These are phyloP conservation scores for Anagrus nilaparvatae DNA, from an alignment of 1,140 invertebrate genomes.

Conservation along the genomic window DNA sequence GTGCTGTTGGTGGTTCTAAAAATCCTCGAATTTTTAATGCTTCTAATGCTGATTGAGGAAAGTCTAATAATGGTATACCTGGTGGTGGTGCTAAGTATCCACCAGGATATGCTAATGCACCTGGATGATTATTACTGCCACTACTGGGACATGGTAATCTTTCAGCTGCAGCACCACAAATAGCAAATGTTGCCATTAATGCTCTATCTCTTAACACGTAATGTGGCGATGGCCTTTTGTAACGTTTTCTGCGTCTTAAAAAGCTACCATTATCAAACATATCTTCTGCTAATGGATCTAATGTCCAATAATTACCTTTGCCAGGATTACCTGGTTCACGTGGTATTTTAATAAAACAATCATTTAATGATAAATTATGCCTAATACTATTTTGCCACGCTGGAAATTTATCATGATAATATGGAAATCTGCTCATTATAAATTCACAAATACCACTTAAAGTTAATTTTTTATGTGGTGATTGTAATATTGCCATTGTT, in stretches of 20 bases:
- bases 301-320: slow-evolving; percentile 98
- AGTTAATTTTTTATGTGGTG: slow-evolving; percentile 93
- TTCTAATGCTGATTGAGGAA: slow-evolving; percentile 41
- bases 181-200: slow-evolving; percentile 40
- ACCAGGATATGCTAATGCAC: slow-evolving; percentile 24
- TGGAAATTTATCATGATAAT: slow-evolving; percentile 91
- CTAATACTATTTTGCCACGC: slow-evolving; percentile 96
- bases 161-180: slow-evolving; percentile 27
- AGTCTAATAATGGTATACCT: slow-evolving; percentile 39
- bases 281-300: slow-evolving; percentile 93
- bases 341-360: slow-evolving; percentile 98
- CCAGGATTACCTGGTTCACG: slow-evolving; percentile 96
- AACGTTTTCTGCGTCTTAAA: slow-evolving; percentile 85
- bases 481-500: slow-evolving; percentile 95
- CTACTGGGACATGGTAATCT: slow-evolving; percentile 25
- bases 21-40: slow-evolving; percentile 39
- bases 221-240: slow-evolving; percentile 71
- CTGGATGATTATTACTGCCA: slow-evolving; percentile 24
- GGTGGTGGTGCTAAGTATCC: slow-evolving; percentile 27
- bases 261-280: slow-evolving; percentile 99
- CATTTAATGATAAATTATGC: slow-evolving; percentile 95
- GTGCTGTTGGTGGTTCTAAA: slow-evolving; percentile 32
- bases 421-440: slow-evolving; percentile 94
- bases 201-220: slow-evolving; percentile 43
- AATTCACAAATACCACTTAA: slow-evolving; percentile 98